These are phyloP conservation scores for Drosophila pachea DNA, from an alignment of 1,140 invertebrate genomes.

Conservation along the genomic window DNA sequence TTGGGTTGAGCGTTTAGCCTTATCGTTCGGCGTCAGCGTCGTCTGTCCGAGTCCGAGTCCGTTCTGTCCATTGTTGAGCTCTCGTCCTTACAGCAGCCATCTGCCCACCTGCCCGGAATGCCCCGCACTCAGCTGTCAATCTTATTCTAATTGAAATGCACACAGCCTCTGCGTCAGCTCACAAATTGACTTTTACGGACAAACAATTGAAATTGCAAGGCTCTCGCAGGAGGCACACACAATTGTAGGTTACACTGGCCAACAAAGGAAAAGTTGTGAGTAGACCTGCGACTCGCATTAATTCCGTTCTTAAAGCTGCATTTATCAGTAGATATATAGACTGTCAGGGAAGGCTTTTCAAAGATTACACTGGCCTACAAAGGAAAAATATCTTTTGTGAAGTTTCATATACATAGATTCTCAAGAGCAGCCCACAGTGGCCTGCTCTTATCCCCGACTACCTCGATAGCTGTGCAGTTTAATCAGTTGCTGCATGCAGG, in stretches of 20 bases:
- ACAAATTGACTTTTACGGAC: slow-evolving; percentile 71
- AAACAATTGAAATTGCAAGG: slow-evolving; percentile 64
- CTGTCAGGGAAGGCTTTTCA: too few relatives aligned
- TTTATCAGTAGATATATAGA: too few relatives aligned
- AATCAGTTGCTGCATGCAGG: neutral
- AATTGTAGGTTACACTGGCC: slow-evolving; percentile 9
- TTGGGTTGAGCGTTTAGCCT: slow-evolving; percentile 46
- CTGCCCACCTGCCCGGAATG: neutral
- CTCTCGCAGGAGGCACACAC: neutral
- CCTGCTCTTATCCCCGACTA: too few relatives aligned
- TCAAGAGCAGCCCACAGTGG: too few relatives aligned
- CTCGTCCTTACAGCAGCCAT: neutral
- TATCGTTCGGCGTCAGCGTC: slow-evolving; percentile 52
- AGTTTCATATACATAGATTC: too few relatives aligned
- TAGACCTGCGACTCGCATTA: too few relatives aligned
- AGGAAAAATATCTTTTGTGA: too few relatives aligned
- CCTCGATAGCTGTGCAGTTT: neutral
- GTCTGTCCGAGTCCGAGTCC: slow-evolving; percentile 23
- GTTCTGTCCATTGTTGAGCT: slow-evolving; percentile 46
- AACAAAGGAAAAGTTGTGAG: neutral
- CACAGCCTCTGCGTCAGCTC: slow-evolving; percentile 38
- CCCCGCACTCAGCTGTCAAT: slow-evolving; percentile 60
- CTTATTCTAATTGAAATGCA: slow-evolving; percentile 67
- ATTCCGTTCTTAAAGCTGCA: too few relatives aligned
- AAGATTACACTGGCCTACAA: too few relatives aligned